A percentile compares a stretch with the other conserved stretches of the same genome.
Evolutionary conservation across 1,140 invertebrate genomes (phyloP).

Genomic region (Cotesia glomerata): DNA sequence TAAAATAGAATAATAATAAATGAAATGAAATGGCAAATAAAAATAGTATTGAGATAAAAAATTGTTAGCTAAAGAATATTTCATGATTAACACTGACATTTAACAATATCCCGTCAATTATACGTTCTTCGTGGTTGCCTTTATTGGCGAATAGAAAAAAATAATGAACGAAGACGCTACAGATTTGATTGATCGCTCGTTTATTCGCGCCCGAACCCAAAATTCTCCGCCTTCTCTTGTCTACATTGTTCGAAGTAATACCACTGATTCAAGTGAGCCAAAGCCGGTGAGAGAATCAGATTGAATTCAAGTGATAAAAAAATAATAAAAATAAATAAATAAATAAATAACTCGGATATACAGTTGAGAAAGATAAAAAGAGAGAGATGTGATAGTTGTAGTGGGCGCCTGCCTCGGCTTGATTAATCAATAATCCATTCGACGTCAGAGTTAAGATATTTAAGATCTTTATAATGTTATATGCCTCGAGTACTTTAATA

Average conservation of each 20-base stretch:
- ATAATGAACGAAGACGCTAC: slow-evolving; percentile 4
- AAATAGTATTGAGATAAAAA: not conserved
- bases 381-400: too few species aligned
- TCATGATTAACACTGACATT: slow-evolving; percentile 17
- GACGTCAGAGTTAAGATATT: not conserved
- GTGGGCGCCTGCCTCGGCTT: not conserved
- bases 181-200: slow-evolving; percentile 10
- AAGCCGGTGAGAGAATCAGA: not conserved
- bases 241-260: slow-evolving; percentile 1
- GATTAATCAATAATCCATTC: slow-evolving; percentile 29
- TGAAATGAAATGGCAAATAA: not conserved
- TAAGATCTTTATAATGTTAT: too few species aligned
- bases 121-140: not conserved
- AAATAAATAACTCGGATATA: not conserved
- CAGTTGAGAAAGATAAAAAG: too few species aligned
- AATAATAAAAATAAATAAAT: not conserved
- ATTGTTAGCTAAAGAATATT: slow-evolving; percentile 5
- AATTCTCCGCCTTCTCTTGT: not conserved
- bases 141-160: not conserved
- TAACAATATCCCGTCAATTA: slow-evolving; percentile 5
- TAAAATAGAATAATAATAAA: not conserved
- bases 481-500: too few species aligned
- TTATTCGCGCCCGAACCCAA: not conserved
- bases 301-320: not conserved
- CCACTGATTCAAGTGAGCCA: not conserved